phyloP scores from a whole-genome alignment of 2,113 vertebrate species.

The Catharus minimus region DNA sequence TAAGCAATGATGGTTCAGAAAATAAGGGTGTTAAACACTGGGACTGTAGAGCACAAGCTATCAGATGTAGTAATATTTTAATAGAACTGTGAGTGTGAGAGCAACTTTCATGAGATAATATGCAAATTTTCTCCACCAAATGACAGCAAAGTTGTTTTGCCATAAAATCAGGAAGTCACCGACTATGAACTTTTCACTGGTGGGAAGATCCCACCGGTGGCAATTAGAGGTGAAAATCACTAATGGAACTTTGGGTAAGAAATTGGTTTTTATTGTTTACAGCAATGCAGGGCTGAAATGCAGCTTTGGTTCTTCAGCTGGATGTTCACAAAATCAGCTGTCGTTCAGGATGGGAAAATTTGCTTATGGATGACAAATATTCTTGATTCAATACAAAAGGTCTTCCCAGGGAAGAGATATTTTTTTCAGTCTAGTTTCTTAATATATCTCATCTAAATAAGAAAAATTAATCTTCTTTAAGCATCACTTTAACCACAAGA shows the following conservation, averaged over 20 bases:
- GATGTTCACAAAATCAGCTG: neutral
- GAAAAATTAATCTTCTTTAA: slow-evolving; percentile 2
- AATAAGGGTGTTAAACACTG: neutral
- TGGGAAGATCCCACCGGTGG: neutral
- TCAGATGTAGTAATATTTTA: neutral
- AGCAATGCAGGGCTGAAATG: neutral
- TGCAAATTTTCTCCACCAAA: neutral
- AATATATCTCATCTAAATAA: neutral
- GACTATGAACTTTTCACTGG: neutral
- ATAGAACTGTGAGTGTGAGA: neutral
- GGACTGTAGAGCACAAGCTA: neutral
- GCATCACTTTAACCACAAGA: neutral
- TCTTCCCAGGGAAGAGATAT: neutral
- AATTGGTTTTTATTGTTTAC: neutral
- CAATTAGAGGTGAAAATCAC: neutral
- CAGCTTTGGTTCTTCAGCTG: neutral
- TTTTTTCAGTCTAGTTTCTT: neutral
- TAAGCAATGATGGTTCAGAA: neutral
- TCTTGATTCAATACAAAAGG: neutral
- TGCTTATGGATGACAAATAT: neutral
- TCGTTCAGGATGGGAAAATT: neutral
- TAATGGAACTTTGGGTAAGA: neutral
- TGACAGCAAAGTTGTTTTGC: neutral
- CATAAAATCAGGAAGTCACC: neutral
- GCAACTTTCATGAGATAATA: neutral